A percentile compares a stretch with the other conserved stretches of the same genome.
phyloP scores from a whole-genome alignment of 2,797 vertebrate species.

The Rhinogobio ventralis region DNA sequence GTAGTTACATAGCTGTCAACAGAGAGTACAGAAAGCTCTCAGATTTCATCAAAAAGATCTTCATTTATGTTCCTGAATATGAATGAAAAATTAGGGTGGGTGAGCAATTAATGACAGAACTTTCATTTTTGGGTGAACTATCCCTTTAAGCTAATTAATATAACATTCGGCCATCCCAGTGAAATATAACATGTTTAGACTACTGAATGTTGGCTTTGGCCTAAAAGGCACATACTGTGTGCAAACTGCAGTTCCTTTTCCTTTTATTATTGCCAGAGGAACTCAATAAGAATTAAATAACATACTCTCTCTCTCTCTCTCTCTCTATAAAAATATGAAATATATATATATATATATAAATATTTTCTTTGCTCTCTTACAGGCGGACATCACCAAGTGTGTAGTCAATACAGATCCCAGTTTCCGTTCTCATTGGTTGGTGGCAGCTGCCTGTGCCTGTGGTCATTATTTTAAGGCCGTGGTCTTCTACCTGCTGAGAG shows the following conservation, averaged over 20 bases:
- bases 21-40: no score
- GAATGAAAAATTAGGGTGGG: no score
- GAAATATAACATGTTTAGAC: slow-evolving; percentile 54
- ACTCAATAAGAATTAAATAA: neutral
- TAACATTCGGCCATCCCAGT: slow-evolving; percentile 38
- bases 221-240: slow-evolving; percentile 54
- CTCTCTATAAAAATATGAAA: no score
- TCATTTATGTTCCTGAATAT: no score
- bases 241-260: slow-evolving; percentile 36
- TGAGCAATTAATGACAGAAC: no score
- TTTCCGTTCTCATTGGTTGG: slow-evolving; percentile 91
- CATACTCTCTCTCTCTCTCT: no score
- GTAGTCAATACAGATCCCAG: slow-evolving; percentile 90
- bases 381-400: slow-evolving; percentile 90
- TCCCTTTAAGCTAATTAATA: neutral
- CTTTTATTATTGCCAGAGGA: neutral
- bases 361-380: slow-evolving; percentile 42
- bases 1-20: no score
- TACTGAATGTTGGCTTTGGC: slow-evolving; percentile 59
- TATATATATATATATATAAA: neutral
- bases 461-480: slow-evolving; percentile 91
- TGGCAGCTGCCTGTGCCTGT: slow-evolving; percentile 83
- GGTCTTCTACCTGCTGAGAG: slow-evolving; percentile 88
- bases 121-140: no score
- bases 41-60: no score